Conservation (phyloP, 92 coral and sea anemone species). For the Palythoa heliodiscus region DNA sequence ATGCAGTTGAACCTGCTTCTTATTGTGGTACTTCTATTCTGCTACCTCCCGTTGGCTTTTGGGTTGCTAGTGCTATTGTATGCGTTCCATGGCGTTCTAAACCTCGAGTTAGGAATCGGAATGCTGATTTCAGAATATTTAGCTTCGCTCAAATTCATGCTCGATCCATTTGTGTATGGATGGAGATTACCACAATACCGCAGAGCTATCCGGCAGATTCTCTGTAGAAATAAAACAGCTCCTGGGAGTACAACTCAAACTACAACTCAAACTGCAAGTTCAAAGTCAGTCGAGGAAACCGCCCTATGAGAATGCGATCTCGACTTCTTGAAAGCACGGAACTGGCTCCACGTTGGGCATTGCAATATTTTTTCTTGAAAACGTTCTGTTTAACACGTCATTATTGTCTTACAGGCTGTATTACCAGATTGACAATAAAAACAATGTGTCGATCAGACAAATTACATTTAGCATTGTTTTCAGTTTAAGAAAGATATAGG, state of each 20-base stretch:
- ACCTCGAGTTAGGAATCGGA: neutral
- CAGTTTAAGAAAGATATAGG: no score
- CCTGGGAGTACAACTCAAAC: neutral
- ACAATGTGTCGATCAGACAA: no score
- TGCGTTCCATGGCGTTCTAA: neutral
- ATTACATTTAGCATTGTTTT: no score
- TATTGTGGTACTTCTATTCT: neutral
- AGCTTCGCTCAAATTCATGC: neutral
- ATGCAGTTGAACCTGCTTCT: constrained; percentile 5
- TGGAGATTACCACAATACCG: constrained; percentile 23
- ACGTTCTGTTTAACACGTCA: no score
- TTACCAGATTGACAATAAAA: no score
- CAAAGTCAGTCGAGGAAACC: neutral
- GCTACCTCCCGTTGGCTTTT: neutral
- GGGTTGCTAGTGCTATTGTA: neutral
- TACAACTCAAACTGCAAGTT: no score
- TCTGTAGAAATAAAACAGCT: neutral
- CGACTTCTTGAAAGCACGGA: no score
- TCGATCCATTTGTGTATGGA: constrained; percentile 18
- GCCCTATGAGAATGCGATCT: neutral
- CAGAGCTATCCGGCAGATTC: neutral
- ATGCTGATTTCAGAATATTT: neutral
- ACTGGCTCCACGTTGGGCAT: no score
- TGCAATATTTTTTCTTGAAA: no score
- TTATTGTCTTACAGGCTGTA: no score